Evolutionary conservation across 2,113 vertebrate genomes (phyloP), one percentile per base, ranked within the genome.

Genomic region (Pseudorhombus dupliciocellatus): DNA sequence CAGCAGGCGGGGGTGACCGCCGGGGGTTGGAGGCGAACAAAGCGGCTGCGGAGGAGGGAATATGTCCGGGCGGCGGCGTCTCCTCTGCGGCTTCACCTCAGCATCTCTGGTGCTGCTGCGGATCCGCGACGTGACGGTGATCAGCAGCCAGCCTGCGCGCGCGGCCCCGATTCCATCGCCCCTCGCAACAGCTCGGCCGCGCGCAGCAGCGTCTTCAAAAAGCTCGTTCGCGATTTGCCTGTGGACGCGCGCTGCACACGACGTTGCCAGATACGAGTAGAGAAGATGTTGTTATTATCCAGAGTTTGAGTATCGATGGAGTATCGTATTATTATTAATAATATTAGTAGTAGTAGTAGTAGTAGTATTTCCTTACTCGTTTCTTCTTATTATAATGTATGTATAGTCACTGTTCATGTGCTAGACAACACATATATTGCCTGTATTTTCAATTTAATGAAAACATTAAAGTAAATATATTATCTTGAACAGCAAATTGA

Each of bases 161-260:
- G 87, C 93, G 91, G 22, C 51, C 88, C 75, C 91, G 90, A 84
- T 68, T 6, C 83, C 24, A 89, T 90, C 79, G 79, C 84, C 92
- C 92, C 82, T 94, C 92, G 93, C 93, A 93, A 93, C 93, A 93
- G 87, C 78, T 79, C 84, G 82, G 75, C 68, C 56, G 73, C 80
- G 82, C 89, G 87, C 78, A 65, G 69, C 7, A 1, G 62, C 46
- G 55, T 85, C 53, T 88, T 86, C 72, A 80, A 87, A 80, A 85
- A 77, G 81, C 89, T 37, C 81, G 74, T 64, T 61, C 85, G 40
- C 46, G 58, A 52, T 21, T 3, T 2, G 0, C n/a, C 3, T 0
- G 50, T 12, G 1, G 20, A 37, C 12, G 34, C 58, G 58, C 66
- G 4, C 24, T 1, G 10, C 15, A 12, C 3, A 25, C 50, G 1